Base-by-base conservation (phyloP, 2,797 vertebrate species). In the Characodon lateralis region DNA sequence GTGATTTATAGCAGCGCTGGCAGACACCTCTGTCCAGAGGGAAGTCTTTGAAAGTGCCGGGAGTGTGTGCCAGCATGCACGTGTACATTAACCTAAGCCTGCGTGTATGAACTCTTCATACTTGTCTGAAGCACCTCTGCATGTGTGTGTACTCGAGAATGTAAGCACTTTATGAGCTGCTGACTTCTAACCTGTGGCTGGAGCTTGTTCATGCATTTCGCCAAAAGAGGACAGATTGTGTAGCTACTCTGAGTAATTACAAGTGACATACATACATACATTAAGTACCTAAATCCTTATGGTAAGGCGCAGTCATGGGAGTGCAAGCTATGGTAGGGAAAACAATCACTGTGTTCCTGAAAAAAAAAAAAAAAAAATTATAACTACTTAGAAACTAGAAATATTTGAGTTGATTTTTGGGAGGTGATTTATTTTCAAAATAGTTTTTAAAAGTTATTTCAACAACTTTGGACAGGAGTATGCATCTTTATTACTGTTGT, bases 1-100 rank as follows among this genome's bases (percentile, higher is more conserved):
- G 92, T 96, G 96, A 97, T 97, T 95, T 96, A 96, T 97, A 95
- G 92, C 93, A 85, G 88, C 84, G 92, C 94, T 93, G 92, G 95
- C 95, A 96, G 95, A 97, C 90, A 77, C 87, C 82, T 94, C 94
- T 93, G 95, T 96, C 96, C 95, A 94, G 85, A 66, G 96, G 96
- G 96, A 96, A 94, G 94, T 92, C 94, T 96, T 95, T 96, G 94
- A 96, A 94, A 94, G 84, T 43, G 85, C 87, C 63, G 59, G 63
- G 78, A 72, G 46, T 79, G 55, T 71, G 76, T 51, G 78, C 43
- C 46, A 80, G 69, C n/a, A 53, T n/a, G 35, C 41, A n/a, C 46
- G 77, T 88, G 74, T 83, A 83, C 73, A 83, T 87, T 72, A 69
- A 74, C 71, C 76, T 77, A 69, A 26, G 72, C 48, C 51, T 70